Evolutionary conservation across 2,888 invertebrate species (phyloP).

Genomic region (Amorpha juglandis): DNA sequence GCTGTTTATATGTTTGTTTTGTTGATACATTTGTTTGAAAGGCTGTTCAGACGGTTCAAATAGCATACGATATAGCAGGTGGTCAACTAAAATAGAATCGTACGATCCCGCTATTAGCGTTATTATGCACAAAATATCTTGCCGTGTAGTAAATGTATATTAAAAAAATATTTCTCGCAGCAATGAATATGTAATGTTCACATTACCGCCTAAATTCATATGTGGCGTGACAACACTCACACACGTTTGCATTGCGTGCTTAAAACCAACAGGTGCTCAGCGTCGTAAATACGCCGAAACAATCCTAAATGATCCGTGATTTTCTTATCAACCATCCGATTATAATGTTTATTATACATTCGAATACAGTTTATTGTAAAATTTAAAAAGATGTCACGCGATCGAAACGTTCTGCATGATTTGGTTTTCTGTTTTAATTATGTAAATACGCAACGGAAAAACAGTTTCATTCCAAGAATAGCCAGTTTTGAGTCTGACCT

Average conservation of each 20-base stretch:
- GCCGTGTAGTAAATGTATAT: too few species aligned
- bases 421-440: conserved; percentile 6
- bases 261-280: conserved; percentile 43
- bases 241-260: conserved; percentile 38
- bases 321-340: conserved; percentile 10
- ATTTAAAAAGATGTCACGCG: conserved; percentile 16
- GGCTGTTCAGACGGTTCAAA: too few species aligned
- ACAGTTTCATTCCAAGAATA: background rate
- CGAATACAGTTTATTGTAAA: background rate
- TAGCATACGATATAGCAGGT: too few species aligned
- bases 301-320: background rate
- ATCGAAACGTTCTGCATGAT: background rate
- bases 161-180: too few species aligned
- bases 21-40: too few species aligned
- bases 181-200: background rate
- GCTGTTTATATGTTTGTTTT: too few species aligned
- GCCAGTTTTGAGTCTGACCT: background rate
- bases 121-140: too few species aligned
- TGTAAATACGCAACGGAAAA: background rate
- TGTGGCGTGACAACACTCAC: conserved; percentile 1
- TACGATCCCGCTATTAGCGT: too few species aligned
- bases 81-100: too few species aligned
- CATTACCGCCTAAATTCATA: background rate
- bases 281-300: conserved; percentile 4
- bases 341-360: conserved; percentile 1